Percentiles rank a stretch among this genome's conserved stretches.
Conservation (phyloP, 2,888 invertebrate species). For the Caenorhabditis sinica region DNA sequence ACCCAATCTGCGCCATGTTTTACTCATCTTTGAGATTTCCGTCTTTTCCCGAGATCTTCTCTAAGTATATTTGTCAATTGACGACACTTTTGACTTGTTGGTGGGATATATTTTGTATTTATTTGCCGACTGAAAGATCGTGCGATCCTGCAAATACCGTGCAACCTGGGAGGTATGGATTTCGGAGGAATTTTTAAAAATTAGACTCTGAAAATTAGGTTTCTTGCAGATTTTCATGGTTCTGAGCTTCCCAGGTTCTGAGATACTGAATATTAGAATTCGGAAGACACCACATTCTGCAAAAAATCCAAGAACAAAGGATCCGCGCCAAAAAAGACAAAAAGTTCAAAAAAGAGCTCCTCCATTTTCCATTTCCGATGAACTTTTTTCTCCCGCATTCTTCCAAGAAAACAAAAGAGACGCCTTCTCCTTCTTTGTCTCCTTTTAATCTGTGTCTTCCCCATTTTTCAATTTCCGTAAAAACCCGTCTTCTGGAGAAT, state of each 20-base stretch:
- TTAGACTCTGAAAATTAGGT: too few species aligned
- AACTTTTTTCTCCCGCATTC: constrained; percentile 39
- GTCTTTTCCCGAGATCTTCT: constrained; percentile 8
- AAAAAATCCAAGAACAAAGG: constrained; percentile 11
- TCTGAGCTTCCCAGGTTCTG: too few species aligned
- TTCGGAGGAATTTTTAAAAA: too few species aligned
- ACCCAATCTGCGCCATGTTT: constrained; percentile 51
- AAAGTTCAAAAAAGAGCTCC: not conserved
- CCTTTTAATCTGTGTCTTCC: constrained; percentile 46
- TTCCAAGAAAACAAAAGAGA: constrained; percentile 14
- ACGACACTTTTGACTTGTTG: constrained; percentile 4
- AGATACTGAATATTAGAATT: not conserved
- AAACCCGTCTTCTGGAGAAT: not conserved
- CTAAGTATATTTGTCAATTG: constrained; percentile 25
- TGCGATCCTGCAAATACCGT: constrained; percentile 52
- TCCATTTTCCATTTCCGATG: constrained; percentile 47
- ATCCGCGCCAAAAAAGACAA: not conserved
- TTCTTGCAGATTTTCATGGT: too few species aligned
- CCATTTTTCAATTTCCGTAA: constrained; percentile 31
- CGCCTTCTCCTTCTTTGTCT: not conserved
- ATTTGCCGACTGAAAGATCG: constrained; percentile 37
- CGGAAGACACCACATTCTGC: not conserved
- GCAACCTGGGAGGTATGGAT: constrained; percentile 14
- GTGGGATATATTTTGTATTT: not conserved
- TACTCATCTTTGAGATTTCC: constrained; percentile 55